Evolutionary conservation across 2,797 vertebrate species (phyloP).

Genomic region (Sebastes cheni): DNA sequence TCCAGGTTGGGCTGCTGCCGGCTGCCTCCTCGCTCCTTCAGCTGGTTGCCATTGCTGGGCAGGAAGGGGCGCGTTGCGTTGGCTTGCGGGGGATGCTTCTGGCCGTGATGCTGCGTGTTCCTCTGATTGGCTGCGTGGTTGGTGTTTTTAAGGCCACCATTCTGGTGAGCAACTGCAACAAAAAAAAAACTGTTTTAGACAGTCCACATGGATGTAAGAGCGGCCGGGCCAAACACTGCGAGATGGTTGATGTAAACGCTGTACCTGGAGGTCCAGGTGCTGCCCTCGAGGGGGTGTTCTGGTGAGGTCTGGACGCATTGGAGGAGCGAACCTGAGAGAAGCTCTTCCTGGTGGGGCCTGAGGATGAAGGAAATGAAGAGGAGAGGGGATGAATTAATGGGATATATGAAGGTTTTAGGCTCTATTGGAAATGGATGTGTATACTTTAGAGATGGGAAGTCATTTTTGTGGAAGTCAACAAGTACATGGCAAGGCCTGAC

Average conservation of each 20-base stretch:
- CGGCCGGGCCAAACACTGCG: not conserved
- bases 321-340: slow-evolving; percentile 76
- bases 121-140: slow-evolving; percentile 80
- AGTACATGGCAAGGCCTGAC: not conserved
- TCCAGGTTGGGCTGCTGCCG: slow-evolving; percentile 88
- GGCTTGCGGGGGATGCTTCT: slow-evolving; percentile 57
- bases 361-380: not conserved
- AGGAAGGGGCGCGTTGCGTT: slow-evolving; percentile 83
- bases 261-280: slow-evolving; percentile 95
- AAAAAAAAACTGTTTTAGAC: not conserved
- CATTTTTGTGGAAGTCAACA: not conserved
- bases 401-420: not conserved
- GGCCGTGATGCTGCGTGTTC: slow-evolving; percentile 81
- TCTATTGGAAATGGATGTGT: not conserved
- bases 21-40: slow-evolving; percentile 75
- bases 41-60: slow-evolving; percentile 82
- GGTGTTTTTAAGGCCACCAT: slow-evolving; percentile 85
- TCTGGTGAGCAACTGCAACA: slow-evolving; percentile 87
- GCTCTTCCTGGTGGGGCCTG: slow-evolving; percentile 91
- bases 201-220: not conserved
- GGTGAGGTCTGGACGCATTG: slow-evolving; percentile 72
- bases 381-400: not conserved
- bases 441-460: not conserved
- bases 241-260: not conserved
- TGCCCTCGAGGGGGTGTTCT: slow-evolving; percentile 85